Percentiles rank a stretch among this genome's conserved stretches.
These are phyloP conservation scores for Theretra japonica DNA, from an alignment of 2,888 invertebrate species.

Conservation along the genomic window DNA sequence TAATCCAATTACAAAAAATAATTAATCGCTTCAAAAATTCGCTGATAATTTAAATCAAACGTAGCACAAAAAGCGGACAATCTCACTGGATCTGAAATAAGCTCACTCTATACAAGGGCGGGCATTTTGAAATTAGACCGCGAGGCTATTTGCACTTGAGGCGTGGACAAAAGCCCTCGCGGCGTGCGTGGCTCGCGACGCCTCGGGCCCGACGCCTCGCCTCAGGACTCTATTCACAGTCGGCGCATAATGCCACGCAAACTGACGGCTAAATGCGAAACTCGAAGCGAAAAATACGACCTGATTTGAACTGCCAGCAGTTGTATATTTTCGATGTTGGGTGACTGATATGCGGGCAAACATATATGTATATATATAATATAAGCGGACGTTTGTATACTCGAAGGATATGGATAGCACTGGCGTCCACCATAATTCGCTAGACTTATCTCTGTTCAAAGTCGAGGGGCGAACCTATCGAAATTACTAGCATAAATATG, in stretches of 20 bases:
- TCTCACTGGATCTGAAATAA: slow-evolving; percentile 54
- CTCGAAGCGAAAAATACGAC: slow-evolving; percentile 26
- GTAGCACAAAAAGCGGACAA: slow-evolving; percentile 36
- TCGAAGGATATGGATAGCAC: no score
- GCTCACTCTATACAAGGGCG: slow-evolving; percentile 58
- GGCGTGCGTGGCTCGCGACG: slow-evolving; percentile 60
- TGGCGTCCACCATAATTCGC: no score
- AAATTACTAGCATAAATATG: no score
- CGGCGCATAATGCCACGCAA: slow-evolving; percentile 51
- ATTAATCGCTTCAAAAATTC: neutral
- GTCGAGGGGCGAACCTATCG: no score
- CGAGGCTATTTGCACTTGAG: slow-evolving; percentile 78
- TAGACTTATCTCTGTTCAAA: no score
- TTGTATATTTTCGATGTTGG: slow-evolving; percentile 30
- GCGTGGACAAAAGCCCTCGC: slow-evolving; percentile 62
- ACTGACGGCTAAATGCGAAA: slow-evolving; percentile 49
- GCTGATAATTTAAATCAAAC: neutral
- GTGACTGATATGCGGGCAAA: neutral
- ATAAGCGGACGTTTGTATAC: no score
- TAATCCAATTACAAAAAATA: neutral
- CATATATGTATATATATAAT: no score
- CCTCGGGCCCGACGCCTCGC: slow-evolving; percentile 50
- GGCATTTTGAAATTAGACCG: slow-evolving; percentile 76
- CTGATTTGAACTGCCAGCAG: slow-evolving; percentile 15
- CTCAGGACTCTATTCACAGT: slow-evolving; percentile 53